phyloP scores from a whole-genome alignment of 2,113 vertebrate species.

The Heteronetta atricapilla region DNA sequence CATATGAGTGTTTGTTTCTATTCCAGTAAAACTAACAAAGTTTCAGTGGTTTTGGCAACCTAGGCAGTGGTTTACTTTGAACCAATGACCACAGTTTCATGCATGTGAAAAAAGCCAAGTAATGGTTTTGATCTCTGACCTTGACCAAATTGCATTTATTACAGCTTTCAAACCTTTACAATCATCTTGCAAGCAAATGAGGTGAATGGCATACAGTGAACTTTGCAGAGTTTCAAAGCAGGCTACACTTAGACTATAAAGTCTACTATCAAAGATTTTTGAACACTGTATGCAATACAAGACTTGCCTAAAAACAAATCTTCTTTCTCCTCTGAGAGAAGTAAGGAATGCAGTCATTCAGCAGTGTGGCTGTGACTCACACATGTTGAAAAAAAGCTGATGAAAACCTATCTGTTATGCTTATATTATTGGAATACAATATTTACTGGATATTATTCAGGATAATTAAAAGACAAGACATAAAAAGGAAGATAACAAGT shows the following conservation, averaged over 20 bases:
- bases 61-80: not conserved
- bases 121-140: not conserved
- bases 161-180: not conserved
- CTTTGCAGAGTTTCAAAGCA: not conserved
- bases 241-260: not conserved
- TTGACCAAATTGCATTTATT: not conserved
- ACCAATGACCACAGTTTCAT: not conserved
- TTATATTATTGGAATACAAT: not conserved
- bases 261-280: not conserved
- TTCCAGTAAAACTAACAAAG: not conserved
- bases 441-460: not conserved
- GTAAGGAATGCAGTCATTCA: constrained; percentile 2
- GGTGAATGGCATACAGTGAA: not conserved
- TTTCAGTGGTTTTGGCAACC: not conserved
- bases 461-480: not conserved
- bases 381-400: constrained; percentile 33
- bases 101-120: not conserved
- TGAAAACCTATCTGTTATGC: not conserved
- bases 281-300: not conserved
- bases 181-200: not conserved
- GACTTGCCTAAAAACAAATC: constrained; percentile 6
- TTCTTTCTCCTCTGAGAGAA: constrained; percentile 5
- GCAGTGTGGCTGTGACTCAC: not conserved
- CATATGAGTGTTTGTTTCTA: not conserved
- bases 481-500: not conserved